These are phyloP conservation scores for Xylota sylvarum DNA, from an alignment of 2,888 invertebrate genomes.

Conservation along the genomic window DNA sequence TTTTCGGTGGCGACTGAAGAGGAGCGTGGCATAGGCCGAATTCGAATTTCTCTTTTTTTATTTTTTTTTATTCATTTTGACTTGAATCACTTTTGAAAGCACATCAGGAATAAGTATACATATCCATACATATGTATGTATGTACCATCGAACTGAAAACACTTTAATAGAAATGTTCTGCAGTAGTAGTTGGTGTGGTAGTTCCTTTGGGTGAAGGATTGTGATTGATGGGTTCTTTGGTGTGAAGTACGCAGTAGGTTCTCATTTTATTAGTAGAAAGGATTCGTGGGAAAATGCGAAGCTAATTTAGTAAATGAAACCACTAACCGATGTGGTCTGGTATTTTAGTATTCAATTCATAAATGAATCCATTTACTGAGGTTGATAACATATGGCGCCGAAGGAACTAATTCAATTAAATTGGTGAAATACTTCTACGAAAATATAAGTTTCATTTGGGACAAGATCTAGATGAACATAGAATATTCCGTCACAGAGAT, in stretches of 20 bases:
- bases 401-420: not conserved
- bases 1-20: conserved; percentile 41
- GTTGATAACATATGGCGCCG: not conserved
- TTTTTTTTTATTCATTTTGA: conserved; percentile 57
- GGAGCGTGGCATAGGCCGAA: conserved; percentile 49
- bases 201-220: conserved; percentile 42
- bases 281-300: conserved; percentile 54
- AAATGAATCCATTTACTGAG: not conserved
- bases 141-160: conserved; percentile 45
- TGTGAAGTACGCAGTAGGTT: conserved; percentile 53
- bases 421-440: not conserved
- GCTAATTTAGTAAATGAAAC: conserved; percentile 50
- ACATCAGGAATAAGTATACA: conserved; percentile 27
- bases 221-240: conserved; percentile 57
- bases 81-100: conserved; percentile 58
- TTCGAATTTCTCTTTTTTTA: conserved; percentile 36
- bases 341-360: conserved; percentile 4
- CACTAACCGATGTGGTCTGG: conserved; percentile 6
- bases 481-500: too few relatives aligned
- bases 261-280: conserved; percentile 22
- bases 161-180: conserved; percentile 75
- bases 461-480: too few relatives aligned
- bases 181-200: conserved; percentile 66
- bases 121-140: not conserved
- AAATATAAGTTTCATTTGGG: too few relatives aligned